phyloP scores from a whole-genome alignment of 2,113 vertebrate genomes.

The Brienomyrus longianalis region DNA sequence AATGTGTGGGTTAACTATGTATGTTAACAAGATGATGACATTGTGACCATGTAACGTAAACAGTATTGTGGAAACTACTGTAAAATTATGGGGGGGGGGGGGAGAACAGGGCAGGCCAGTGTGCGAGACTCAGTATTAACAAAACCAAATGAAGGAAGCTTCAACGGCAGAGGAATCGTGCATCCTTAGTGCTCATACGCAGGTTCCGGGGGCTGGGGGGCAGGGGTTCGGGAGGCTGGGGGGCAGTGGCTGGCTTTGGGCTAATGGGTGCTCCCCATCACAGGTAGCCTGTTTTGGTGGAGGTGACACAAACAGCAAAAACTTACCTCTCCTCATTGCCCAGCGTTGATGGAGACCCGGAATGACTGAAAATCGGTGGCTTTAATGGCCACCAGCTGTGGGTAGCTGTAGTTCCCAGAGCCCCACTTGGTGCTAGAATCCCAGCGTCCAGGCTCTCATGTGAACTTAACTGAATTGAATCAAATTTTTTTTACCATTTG shows the following conservation, averaged over 20 bases:
- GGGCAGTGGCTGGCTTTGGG: background rate
- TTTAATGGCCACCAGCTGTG: background rate
- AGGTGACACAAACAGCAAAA: background rate
- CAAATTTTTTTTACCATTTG: background rate
- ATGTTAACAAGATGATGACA: background rate
- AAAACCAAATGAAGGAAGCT: background rate
- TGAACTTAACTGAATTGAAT: background rate
- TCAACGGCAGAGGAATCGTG: background rate
- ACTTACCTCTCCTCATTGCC: background rate
- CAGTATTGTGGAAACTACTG: background rate
- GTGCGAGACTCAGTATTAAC: background rate
- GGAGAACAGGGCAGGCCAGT: background rate
- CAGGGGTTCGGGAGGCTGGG: background rate
- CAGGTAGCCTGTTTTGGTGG: background rate
- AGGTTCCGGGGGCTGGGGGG: background rate
- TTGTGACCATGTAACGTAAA: background rate
- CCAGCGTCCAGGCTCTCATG: background rate
- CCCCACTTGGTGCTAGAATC: background rate
- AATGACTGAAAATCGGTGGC: background rate
- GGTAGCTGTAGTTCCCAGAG: background rate
- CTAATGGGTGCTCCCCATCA: background rate
- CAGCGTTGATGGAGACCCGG: background rate
- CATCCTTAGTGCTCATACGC: background rate
- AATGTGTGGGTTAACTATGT: background rate
- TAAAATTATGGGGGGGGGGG: background rate